These are phyloP conservation scores for Xanthorhoe spadicearia DNA, from an alignment of 2,888 invertebrate genomes.

Conservation along the genomic window DNA sequence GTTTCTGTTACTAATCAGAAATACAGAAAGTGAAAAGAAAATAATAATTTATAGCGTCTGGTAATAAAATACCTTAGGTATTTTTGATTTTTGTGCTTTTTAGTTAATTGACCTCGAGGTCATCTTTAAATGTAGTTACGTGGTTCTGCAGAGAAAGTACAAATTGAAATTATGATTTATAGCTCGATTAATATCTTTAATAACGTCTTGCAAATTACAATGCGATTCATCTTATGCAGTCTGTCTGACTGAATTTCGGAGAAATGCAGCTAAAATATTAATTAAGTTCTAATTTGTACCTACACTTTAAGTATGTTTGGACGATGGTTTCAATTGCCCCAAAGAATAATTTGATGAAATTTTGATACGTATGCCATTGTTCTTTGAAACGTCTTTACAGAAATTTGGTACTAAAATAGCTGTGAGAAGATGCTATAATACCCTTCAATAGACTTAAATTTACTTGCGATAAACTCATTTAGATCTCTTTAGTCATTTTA, in stretches of 20 bases:
- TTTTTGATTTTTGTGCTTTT: constrained; percentile 5
- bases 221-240: constrained; percentile 38
- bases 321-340: too few species aligned
- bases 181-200: constrained; percentile 39
- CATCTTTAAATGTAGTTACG: constrained; percentile 14
- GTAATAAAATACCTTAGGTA: neutral
- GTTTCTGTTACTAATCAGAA: too few species aligned
- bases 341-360: too few species aligned
- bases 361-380: too few species aligned
- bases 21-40: neutral
- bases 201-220: constrained; percentile 48
- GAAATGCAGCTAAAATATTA: constrained; percentile 9
- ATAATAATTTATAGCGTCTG: neutral
- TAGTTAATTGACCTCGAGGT: constrained; percentile 8
- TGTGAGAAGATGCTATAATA: too few species aligned
- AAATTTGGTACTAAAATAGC: too few species aligned
- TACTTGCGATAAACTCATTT: too few species aligned
- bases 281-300: neutral
- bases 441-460: neutral
- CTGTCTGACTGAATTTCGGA: constrained; percentile 16
- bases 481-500: too few species aligned
- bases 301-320: neutral
- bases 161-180: constrained; percentile 53
- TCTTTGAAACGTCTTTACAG: too few species aligned
- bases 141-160: constrained; percentile 39